phyloP scores from a whole-genome alignment of 2,888 invertebrate genomes.

The Leucophenga montana region DNA sequence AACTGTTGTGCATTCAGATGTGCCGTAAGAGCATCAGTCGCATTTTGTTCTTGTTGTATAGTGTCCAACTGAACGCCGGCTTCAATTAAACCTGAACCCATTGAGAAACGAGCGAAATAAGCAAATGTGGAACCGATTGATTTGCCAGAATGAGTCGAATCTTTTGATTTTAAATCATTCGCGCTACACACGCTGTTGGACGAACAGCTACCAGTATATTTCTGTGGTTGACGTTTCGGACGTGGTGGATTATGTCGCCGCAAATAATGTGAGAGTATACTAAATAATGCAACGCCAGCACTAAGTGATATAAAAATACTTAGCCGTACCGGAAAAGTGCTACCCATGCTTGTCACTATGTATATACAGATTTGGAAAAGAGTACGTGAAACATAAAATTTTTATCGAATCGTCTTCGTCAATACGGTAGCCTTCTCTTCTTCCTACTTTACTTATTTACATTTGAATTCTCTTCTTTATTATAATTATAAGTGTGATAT shows the following conservation, averaged over 20 bases:
- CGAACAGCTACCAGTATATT: constrained; percentile 76
- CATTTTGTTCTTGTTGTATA: constrained; percentile 31
- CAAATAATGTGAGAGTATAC: constrained; percentile 86
- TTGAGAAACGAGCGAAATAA: constrained; percentile 79
- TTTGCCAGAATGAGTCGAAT: constrained; percentile 76
- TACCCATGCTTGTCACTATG: constrained; percentile 26
- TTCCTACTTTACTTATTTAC: too few species aligned
- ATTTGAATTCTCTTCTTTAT: too few species aligned
- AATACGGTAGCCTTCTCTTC: too few species aligned
- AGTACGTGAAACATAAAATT: too few species aligned
- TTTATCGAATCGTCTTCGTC: too few species aligned
- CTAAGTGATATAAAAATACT: constrained; percentile 70
- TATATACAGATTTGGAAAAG: too few species aligned
- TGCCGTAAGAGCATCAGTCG: constrained; percentile 61
- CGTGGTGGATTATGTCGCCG: constrained; percentile 81
- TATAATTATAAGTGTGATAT: too few species aligned
- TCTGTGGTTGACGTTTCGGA: constrained; percentile 77
- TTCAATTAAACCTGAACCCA: constrained; percentile 80
- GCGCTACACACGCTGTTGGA: too few species aligned
- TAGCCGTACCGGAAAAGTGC: constrained; percentile 68
- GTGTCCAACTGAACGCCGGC: constrained; percentile 72
- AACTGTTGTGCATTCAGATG: constrained; percentile 89
- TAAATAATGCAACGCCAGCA: constrained; percentile 85
- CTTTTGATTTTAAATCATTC: constrained; percentile 79
- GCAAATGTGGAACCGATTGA: constrained; percentile 76